These are phyloP conservation scores for Tachystola acroxantha DNA, from an alignment of 2,888 invertebrate species.

Conservation along the genomic window DNA sequence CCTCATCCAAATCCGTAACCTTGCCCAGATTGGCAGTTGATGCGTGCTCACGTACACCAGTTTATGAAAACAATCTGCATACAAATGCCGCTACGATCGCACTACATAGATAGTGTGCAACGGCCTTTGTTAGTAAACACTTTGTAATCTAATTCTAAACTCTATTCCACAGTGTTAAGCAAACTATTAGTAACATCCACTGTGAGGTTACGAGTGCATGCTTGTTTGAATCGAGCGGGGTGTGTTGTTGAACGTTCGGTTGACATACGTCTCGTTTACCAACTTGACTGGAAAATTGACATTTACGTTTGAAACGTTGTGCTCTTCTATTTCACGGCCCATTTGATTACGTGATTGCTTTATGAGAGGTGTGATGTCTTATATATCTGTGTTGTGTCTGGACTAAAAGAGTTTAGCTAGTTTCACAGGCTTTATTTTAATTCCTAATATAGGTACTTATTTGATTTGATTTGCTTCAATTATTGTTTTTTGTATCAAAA, in stretches of 20 bases:
- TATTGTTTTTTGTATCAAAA: too few species aligned
- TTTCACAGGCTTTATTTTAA: too few species aligned
- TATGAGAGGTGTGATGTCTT: slow-evolving; percentile 13
- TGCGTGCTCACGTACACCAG: slow-evolving; percentile 45
- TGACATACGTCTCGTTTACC: slow-evolving; percentile 23
- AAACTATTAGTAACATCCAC: not conserved
- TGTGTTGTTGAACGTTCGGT: slow-evolving; percentile 10
- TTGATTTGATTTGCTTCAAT: too few species aligned
- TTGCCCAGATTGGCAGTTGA: slow-evolving; percentile 47
- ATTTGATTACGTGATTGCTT: slow-evolving; percentile 28
- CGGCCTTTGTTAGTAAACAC: slow-evolving; percentile 1
- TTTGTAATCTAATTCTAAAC: slow-evolving; percentile 8
- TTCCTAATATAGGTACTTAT: too few species aligned
- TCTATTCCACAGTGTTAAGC: slow-evolving; percentile 5
- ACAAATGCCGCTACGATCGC: slow-evolving; percentile 41
- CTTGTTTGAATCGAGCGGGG: slow-evolving; percentile 1
- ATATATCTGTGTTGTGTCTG: not conserved
- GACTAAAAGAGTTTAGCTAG: too few species aligned
- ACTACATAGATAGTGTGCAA: slow-evolving; percentile 21
- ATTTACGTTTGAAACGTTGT: slow-evolving; percentile 30
- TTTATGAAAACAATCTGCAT: slow-evolving; percentile 61
- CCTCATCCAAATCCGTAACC: slow-evolving; percentile 52
- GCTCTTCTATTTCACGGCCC: slow-evolving; percentile 31
- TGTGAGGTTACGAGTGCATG: not conserved
- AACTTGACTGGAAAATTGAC: slow-evolving; percentile 41